Percentiles rank a stretch among this genome's conserved stretches.
Evolutionary conservation across 2,888 invertebrate species (phyloP).

Genomic region (Platycheirus albimanus): DNA sequence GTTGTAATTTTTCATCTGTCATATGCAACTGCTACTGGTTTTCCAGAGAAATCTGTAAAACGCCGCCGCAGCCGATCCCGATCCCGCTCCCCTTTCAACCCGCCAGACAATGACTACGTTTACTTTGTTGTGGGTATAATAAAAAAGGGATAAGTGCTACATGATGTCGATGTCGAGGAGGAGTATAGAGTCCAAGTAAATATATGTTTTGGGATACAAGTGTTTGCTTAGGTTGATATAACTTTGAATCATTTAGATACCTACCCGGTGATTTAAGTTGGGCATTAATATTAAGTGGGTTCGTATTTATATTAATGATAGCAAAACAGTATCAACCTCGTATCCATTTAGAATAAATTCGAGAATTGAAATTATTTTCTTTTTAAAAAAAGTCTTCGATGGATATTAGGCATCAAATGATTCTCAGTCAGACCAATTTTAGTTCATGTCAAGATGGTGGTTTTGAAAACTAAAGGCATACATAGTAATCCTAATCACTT

Average conservation of each 20-base stretch:
- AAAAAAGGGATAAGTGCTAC: slow-evolving; percentile 48
- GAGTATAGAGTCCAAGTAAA: slow-evolving; percentile 36
- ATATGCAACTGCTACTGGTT: slow-evolving; percentile 76
- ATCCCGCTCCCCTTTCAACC: too few relatives aligned
- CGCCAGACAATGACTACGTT: too few relatives aligned
- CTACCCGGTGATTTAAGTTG: slow-evolving; percentile 52
- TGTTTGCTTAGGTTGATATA: slow-evolving; percentile 46
- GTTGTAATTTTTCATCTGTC: slow-evolving; percentile 76
- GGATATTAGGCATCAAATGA: too few relatives aligned
- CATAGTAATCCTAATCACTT: too few relatives aligned
- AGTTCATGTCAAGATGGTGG: too few relatives aligned
- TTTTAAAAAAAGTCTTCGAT: too few relatives aligned
- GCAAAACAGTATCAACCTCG: too few relatives aligned
- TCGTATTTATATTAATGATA: background rate
- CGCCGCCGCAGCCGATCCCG: slow-evolving; percentile 25
- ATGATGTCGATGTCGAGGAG: slow-evolving; percentile 22
- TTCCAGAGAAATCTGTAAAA: slow-evolving; percentile 75
- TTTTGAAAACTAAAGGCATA: too few relatives aligned
- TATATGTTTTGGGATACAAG: slow-evolving; percentile 41
- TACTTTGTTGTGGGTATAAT: slow-evolving; percentile 22
- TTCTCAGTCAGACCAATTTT: too few relatives aligned
- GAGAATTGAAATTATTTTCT: too few relatives aligned
- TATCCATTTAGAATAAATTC: too few relatives aligned
- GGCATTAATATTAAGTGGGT: slow-evolving; percentile 46
- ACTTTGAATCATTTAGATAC: slow-evolving; percentile 44